These are phyloP conservation scores for Tinamus guttatus DNA, from an alignment of 2,113 vertebrate species.

Conservation along the genomic window DNA sequence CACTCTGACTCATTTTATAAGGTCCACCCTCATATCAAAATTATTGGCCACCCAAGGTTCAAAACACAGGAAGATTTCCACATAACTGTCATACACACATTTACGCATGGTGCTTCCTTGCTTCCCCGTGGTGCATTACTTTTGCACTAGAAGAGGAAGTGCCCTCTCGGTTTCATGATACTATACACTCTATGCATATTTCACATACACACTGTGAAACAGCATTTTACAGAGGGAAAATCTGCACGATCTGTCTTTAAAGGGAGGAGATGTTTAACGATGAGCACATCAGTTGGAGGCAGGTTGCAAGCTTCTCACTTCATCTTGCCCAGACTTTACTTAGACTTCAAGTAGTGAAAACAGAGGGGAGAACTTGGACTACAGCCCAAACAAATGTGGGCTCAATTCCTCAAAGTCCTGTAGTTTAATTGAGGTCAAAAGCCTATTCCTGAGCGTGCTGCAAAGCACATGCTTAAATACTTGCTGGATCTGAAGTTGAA, in stretches of 20 bases:
- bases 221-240: not conserved
- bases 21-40: not conserved
- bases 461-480: not conserved
- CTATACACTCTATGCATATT: not conserved
- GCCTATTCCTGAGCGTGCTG: not conserved
- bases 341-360: not conserved
- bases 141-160: constrained; percentile 30
- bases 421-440: not conserved
- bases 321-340: not conserved
- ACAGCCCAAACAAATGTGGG: accelerated
- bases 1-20: not conserved
- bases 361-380: not conserved
- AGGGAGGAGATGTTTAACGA: not conserved
- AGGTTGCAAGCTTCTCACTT: not conserved
- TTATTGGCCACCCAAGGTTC: not conserved
- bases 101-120: not conserved
- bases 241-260: not conserved
- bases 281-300: not conserved
- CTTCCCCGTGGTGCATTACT: not conserved
- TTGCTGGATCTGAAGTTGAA: not conserved
- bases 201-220: not conserved
- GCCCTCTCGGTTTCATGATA: not conserved
- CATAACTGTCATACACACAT: accelerated
- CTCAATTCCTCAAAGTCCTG: not conserved
- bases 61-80: not conserved